These are phyloP conservation scores for Maniola hyperantus DNA, from an alignment of 2,888 invertebrate genomes.

Conservation along the genomic window DNA sequence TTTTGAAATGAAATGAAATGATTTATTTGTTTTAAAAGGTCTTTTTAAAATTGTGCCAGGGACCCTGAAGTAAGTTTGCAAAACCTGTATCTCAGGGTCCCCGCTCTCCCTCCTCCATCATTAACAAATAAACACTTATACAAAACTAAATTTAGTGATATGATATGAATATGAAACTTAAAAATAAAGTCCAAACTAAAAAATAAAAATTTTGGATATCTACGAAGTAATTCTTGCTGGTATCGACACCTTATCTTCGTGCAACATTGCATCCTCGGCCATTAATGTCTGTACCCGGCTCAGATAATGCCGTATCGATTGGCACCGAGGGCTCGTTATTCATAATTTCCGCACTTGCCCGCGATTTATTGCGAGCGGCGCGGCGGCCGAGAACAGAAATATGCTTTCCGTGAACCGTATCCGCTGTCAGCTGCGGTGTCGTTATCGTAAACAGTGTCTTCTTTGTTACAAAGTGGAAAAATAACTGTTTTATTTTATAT, in stretches of 20 bases:
- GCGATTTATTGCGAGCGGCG: constrained; percentile 30
- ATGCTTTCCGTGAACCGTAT: constrained; percentile 11
- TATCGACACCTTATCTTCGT: neutral
- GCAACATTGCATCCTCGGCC: neutral
- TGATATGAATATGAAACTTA: no score
- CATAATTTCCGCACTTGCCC: constrained; percentile 34
- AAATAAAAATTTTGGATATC: no score
- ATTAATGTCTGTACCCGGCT: constrained; percentile 7
- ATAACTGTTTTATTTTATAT: constrained; percentile 5
- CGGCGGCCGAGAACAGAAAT: constrained; percentile 27
- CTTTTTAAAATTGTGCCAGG: no score
- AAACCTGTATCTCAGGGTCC: no score
- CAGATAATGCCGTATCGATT: constrained; percentile 20
- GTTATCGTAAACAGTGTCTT: constrained; percentile 19
- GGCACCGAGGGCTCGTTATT: constrained; percentile 29
- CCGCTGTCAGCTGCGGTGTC: constrained; percentile 7
- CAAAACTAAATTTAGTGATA: no score
- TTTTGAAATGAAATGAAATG: no score
- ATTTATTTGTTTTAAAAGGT: no score
- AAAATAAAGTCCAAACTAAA: no score
- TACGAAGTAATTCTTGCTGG: neutral
- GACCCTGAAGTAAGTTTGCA: no score
- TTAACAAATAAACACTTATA: no score
- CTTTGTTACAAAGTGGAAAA: neutral
- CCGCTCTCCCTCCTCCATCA: no score